These are phyloP conservation scores for Kryptolebias marmoratus DNA, from an alignment of 2,113 vertebrate species.

Conservation along the genomic window DNA sequence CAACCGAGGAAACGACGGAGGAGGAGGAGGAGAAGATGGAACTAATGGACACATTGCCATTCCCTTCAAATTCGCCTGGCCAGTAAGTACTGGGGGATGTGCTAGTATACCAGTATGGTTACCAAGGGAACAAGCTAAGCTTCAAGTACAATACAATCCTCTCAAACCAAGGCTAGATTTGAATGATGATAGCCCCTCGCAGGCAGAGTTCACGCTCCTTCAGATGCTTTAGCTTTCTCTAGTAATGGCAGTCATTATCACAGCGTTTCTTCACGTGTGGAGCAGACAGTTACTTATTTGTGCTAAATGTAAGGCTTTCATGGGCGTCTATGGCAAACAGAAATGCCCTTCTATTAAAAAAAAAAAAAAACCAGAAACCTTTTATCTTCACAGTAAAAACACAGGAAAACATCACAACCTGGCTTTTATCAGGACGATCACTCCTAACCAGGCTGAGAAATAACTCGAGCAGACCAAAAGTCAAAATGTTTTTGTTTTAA, in stretches of 20 bases:
- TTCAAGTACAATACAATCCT: slow-evolving; percentile 62
- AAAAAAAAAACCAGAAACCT: background rate
- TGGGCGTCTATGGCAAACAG: background rate
- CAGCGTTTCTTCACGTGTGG: background rate
- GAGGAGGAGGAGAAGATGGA: slow-evolving; percentile 63
- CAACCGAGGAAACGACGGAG: slow-evolving; percentile 57
- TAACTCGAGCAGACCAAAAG: too few relatives aligned
- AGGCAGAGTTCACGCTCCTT: slow-evolving; percentile 31
- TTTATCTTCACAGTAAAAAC: background rate
- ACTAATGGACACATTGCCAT: slow-evolving; percentile 76
- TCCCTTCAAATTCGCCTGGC: slow-evolving; percentile 85
- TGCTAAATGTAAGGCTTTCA: background rate
- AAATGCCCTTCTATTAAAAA: background rate
- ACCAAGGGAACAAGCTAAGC: slow-evolving; percentile 67
- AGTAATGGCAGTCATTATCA: background rate
- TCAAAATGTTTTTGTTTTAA: too few relatives aligned
- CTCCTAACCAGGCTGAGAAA: too few relatives aligned
- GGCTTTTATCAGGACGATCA: too few relatives aligned
- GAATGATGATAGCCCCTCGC: slow-evolving; percentile 64
- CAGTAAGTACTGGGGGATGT: slow-evolving; percentile 77
- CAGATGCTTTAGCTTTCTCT: slow-evolving; percentile 17
- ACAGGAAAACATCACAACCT: too few relatives aligned
- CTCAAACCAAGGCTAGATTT: slow-evolving; percentile 53
- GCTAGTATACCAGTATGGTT: slow-evolving; percentile 59
- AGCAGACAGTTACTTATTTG: background rate